phyloP scores from a whole-genome alignment of 2,888 invertebrate species.

The Chaetogeoica ovagalla region DNA sequence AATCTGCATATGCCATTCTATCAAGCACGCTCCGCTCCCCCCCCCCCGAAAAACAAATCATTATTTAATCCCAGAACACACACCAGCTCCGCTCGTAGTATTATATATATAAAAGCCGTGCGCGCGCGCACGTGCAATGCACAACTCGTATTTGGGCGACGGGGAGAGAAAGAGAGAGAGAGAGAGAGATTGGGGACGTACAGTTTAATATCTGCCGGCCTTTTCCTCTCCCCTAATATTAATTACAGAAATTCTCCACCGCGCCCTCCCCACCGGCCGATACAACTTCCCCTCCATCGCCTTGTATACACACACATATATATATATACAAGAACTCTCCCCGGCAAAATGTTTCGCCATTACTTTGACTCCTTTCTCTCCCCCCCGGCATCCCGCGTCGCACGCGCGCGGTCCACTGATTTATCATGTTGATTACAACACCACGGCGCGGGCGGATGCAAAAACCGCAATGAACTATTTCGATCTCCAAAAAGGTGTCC shows the following conservation, averaged over 20 bases:
- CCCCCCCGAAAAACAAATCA: slow-evolving; percentile 42
- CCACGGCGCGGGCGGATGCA: slow-evolving; percentile 30
- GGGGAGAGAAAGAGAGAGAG: too few relatives aligned
- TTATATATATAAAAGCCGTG: slow-evolving; percentile 33
- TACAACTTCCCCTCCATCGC: not conserved
- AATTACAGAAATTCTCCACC: slow-evolving; percentile 45
- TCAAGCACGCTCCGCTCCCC: slow-evolving; percentile 34
- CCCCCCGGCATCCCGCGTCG: not conserved
- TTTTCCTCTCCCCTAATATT: slow-evolving; percentile 44
- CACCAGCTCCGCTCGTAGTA: slow-evolving; percentile 1
- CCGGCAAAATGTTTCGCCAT: slow-evolving; percentile 43
- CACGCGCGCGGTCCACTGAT: slow-evolving; percentile 27
- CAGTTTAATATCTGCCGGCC: slow-evolving; percentile 46
- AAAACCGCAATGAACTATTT: slow-evolving; percentile 50
- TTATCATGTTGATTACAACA: slow-evolving; percentile 44
- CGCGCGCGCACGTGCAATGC: not conserved
- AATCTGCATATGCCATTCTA: slow-evolving; percentile 34
- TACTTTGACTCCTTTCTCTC: slow-evolving; percentile 15
- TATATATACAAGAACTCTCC: slow-evolving; percentile 12
- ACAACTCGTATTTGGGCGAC: too few relatives aligned
- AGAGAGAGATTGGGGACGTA: slow-evolving; percentile 8
- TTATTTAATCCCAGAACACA: slow-evolving; percentile 33
- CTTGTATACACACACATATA: not conserved
- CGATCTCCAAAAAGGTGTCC: slow-evolving; percentile 46
- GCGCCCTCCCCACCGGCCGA: not conserved